Evolutionary conservation across 2,888 invertebrate species (phyloP), one percentile per base, ranked within the genome.

Genomic region (Quadroppia sp.): DNA sequence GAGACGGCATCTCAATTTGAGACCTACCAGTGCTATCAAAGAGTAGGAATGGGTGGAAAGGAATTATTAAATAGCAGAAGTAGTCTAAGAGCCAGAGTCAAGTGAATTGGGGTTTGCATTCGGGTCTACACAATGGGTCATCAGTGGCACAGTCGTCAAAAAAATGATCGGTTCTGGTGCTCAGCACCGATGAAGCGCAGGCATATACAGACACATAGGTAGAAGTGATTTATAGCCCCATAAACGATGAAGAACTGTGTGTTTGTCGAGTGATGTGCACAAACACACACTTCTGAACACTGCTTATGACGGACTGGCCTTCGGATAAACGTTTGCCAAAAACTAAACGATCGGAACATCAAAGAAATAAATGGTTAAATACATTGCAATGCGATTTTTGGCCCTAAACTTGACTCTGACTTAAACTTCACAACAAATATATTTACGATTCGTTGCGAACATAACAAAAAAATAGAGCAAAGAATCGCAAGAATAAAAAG

Each of bases 331-430:
- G 11, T 42, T 53, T 53, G 53, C n/a, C n/a, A n/a, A n/a, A n/a
- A n/a, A 36, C 56, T 56, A 56, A 56, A 56, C 23, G 56, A 56
- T 56, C 25, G 28, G 20, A 25, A 11, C 23, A 56, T 56, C 56
- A 56, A 56, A 23, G 56, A 56, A 56, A 56, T 56, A 56, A 56
- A 56, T 56, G 56, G 25, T 25, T 56, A 25, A n/a, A 56, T 56
- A 25, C 23, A 56, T 56, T 56, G 56, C 56, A 23, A 56, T 13
- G 25, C 28, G 23, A 23, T 56, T 28, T n/a, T 53, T 13, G 11
- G 28, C 56, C 56, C 17, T 28, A 11, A 28, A 17, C 13, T 56
- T 2, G 28, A 56, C 56, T 56, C 23, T 3, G 23, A 13, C 13
- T 36, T 36, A 4, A n/a, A 36, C 36, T 36, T 36, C 36, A 36